A percentile compares a stretch with the other conserved stretches of the same genome.
These are phyloP conservation scores for Atrichornis clamosus DNA, from an alignment of 2,113 vertebrate genomes.

Conservation along the genomic window DNA sequence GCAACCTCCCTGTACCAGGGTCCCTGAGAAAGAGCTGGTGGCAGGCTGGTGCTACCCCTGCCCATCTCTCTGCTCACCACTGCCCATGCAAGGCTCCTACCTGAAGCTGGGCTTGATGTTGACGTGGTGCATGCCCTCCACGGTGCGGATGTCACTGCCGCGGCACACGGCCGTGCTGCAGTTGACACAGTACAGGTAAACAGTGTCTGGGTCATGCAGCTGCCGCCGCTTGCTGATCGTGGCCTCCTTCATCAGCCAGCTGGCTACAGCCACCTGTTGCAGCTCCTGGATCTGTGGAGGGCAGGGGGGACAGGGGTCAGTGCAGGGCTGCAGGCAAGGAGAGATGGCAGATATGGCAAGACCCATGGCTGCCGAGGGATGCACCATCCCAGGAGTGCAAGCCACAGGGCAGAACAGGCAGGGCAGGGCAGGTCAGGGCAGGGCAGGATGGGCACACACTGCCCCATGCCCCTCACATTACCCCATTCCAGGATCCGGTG, in stretches of 20 bases:
- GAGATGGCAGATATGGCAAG: fast-evolving
- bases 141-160: slow-evolving; percentile 78
- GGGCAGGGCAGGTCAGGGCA: fast-evolving
- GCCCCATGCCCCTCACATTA: fast-evolving
- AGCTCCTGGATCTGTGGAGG: slow-evolving; percentile 75
- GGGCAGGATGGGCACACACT: fast-evolving
- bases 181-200: slow-evolving; percentile 78
- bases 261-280: slow-evolving; percentile 57
- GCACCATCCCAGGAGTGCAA: fast-evolving
- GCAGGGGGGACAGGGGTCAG: background rate
- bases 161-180: slow-evolving; percentile 74
- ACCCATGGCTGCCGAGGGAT: fast-evolving
- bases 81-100: slow-evolving; percentile 67
- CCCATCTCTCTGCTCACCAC: background rate
- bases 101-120: slow-evolving; percentile 83
- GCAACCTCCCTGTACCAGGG: fast-evolving
- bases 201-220: background rate
- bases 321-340: background rate
- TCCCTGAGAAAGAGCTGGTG: background rate
- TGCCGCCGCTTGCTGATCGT: background rate
- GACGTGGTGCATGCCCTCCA: slow-evolving; percentile 82
- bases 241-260: slow-evolving; percentile 18
- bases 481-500: background rate
- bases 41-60: background rate
- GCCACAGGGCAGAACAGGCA: fast-evolving